Conservation (phyloP, 2,888 invertebrate species). For the Taenaris catops region DNA sequence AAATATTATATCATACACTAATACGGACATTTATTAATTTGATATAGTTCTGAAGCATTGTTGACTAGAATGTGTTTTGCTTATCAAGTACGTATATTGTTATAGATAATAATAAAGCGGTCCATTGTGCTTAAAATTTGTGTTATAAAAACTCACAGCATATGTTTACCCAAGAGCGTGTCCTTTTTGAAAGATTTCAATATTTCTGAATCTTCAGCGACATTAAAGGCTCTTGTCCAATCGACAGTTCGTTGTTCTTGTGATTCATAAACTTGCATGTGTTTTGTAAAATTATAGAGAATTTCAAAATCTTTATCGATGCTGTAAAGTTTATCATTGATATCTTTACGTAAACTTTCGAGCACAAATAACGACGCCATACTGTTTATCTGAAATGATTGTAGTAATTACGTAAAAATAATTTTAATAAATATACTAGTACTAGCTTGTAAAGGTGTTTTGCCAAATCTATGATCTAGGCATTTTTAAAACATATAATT, state of each 20-base stretch:
- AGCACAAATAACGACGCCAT: constrained; percentile 66
- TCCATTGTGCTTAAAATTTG: constrained; percentile 7
- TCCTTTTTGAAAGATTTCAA: constrained; percentile 42
- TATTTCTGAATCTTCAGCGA: constrained; percentile 41
- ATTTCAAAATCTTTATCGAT: constrained; percentile 53
- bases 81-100: too few relatives aligned
- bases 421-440: too few relatives aligned
- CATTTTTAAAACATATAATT: too few relatives aligned
- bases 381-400: constrained; percentile 56
- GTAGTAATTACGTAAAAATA: too few relatives aligned
- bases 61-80: too few relatives aligned
- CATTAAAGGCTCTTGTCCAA: constrained; percentile 45
- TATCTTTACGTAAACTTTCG: constrained; percentile 65
- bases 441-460: too few relatives aligned
- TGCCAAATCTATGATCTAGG: too few relatives aligned
- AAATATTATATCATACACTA: too few relatives aligned
- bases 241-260: constrained; percentile 30
- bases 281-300: constrained; percentile 46
- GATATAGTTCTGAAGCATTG: too few relatives aligned
- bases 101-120: too few relatives aligned
- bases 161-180: constrained; percentile 48
- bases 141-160: constrained; percentile 46
- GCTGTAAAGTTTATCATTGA: constrained; percentile 48
- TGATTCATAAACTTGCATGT: constrained; percentile 34
- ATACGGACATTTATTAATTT: too few relatives aligned